phyloP scores from a whole-genome alignment of 2,113 vertebrate genomes.

The Willisornis vidua region DNA sequence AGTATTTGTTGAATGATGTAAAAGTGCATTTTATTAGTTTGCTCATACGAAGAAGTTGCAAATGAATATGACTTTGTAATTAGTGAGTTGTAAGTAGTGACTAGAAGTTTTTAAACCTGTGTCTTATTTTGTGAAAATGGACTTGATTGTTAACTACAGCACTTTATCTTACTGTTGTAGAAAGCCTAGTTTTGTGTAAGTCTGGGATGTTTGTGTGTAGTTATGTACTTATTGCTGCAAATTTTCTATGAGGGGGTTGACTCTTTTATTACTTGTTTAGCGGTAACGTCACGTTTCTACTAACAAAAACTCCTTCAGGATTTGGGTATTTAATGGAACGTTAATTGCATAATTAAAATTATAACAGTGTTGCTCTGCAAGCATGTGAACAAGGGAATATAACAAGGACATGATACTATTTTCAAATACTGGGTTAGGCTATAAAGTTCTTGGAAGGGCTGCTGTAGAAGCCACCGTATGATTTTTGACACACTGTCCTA shows the following conservation, averaged over 20 bases:
- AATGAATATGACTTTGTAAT: constrained; percentile 43
- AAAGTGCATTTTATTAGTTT: constrained; percentile 41
- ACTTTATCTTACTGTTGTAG: constrained; percentile 67
- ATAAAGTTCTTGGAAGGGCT: constrained; percentile 91
- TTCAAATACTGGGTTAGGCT: constrained; percentile 80
- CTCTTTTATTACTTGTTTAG: constrained; percentile 99
- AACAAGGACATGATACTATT: constrained; percentile 79
- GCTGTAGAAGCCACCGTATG: constrained; percentile 85
- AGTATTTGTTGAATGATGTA: constrained; percentile 36
- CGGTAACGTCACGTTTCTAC: constrained; percentile 99
- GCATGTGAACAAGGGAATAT: constrained; percentile 81
- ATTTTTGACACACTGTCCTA: constrained; percentile 93
- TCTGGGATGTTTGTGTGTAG: constrained; percentile 74
- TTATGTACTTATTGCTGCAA: constrained; percentile 76
- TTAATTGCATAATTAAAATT: constrained; percentile 82
- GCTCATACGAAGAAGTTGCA: constrained; percentile 28
- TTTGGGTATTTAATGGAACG: constrained; percentile 76
- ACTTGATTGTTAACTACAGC: constrained; percentile 55
- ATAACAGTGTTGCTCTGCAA: constrained; percentile 81
- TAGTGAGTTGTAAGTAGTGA: constrained; percentile 58
- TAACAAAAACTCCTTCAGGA: constrained; percentile 86
- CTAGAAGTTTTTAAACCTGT: constrained; percentile 39
- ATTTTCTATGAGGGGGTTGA: constrained; percentile 91
- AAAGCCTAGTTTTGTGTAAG: constrained; percentile 73
- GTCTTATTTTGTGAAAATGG: constrained; percentile 52